Evolutionary conservation across 2,113 vertebrate genomes (phyloP), one percentile per base, ranked within the genome.

Genomic region (Cervus canadensis): DNA sequence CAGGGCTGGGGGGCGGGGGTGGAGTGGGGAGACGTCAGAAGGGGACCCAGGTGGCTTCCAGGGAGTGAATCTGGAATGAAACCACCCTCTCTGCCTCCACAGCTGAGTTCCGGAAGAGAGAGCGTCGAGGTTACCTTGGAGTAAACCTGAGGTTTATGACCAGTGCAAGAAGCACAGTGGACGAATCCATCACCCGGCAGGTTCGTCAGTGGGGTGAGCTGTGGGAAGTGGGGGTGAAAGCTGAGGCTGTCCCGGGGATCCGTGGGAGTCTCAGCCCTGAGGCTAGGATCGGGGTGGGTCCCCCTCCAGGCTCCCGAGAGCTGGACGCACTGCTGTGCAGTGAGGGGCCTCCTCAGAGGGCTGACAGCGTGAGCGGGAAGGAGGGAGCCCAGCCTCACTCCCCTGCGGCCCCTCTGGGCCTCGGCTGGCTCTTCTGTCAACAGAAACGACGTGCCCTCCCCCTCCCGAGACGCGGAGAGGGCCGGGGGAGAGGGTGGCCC

Each of bases 41-140:
- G 17, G 59, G 48, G 74, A 85, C 43, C 5, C 19, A 56, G 85
- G 36, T 54, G 33, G 30, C 19, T 84, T 94, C 84, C 67, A 43
- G 7, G 40, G 21, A 45, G 33, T 60, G 16, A 87, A 4, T 92
- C 81, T 40, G 33, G 93, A 97, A 56, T 40, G 50, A 1, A 12
- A 15, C 21, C 1, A 2, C 13, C 23, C 90, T 96, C 5, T 89
- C 83, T 82, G 7, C 81, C 92, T 11, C 64, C 89, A 48, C 97
- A 99, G 99, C 98, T 3, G 98, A 99, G 89, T 99, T 98, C 96
- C 98, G 28, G 93, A 99, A 99, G 97, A 98, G 95, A 62, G 94
- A 97, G 54, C 52, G 91, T 0, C 97, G 28, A 67, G 92, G 98
- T 97, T 98, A 99, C 50, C 96, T 99, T 60, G 94, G 56, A 81